These are phyloP conservation scores for Callimorpha dominula DNA, from an alignment of 2,888 invertebrate genomes.

Conservation along the genomic window DNA sequence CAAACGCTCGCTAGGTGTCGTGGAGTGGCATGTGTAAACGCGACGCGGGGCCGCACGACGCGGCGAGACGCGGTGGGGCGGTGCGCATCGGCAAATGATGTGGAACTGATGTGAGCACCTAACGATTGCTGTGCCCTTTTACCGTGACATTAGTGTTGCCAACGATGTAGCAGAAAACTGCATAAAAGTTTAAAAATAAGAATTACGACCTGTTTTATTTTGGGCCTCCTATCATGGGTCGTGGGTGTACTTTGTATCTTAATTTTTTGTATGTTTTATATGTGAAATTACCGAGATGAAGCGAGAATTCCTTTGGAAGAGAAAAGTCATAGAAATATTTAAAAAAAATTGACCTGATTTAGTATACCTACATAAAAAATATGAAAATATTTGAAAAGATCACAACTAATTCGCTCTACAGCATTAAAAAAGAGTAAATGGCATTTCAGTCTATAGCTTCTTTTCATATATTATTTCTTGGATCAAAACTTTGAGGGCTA, in stretches of 20 bases:
- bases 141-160: slow-evolving; percentile 46
- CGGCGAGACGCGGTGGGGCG: slow-evolving; percentile 38
- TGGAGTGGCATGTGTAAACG: slow-evolving; percentile 71
- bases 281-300: background rate
- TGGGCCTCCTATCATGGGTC: background rate
- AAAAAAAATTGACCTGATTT: background rate
- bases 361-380: no score
- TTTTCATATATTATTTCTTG: no score
- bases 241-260: background rate
- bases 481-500: background rate
- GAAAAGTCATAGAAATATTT: background rate
- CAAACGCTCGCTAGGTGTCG: slow-evolving; percentile 55
- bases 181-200: background rate
- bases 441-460: no score
- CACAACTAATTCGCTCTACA: background rate
- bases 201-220: background rate
- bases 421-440: no score
- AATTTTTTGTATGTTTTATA: background rate
- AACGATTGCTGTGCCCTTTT: slow-evolving; percentile 73
- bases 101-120: slow-evolving; percentile 73
- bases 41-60: slow-evolving; percentile 43
- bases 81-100: slow-evolving; percentile 63
- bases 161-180: background rate
- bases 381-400: background rate
- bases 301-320: background rate